Evolutionary conservation across 2,888 invertebrate genomes (phyloP).

Genomic region (Linhomoeus sp.): DNA sequence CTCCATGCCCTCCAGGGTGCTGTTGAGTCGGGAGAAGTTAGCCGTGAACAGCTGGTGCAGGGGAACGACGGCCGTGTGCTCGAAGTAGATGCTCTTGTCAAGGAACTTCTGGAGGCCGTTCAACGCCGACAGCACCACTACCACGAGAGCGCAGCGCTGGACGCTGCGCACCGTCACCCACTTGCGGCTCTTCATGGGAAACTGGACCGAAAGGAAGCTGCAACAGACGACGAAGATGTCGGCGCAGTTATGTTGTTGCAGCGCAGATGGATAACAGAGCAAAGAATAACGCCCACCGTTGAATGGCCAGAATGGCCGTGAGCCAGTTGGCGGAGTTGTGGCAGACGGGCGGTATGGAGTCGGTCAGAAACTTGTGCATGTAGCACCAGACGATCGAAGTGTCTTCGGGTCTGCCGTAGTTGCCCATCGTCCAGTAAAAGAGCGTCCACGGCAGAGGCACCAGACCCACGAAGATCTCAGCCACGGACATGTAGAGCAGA

Average conservation of each 20-base stretch:
- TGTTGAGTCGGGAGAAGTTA: not conserved
- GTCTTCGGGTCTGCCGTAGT: conserved; percentile 10
- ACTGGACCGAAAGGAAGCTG: conserved; percentile 73
- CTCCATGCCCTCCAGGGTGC: not conserved
- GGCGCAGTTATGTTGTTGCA: not conserved
- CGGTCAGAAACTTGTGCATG: conserved; percentile 23
- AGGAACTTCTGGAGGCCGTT: conserved; percentile 65
- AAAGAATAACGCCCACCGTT: no score
- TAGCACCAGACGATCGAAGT: conserved; percentile 23
- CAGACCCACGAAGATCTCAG: conserved; percentile 75
- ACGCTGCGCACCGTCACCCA: conserved; percentile 45
- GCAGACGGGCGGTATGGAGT: conserved; percentile 39
- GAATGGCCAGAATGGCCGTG: conserved; percentile 68
- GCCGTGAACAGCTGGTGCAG: not conserved
- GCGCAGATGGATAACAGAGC: not conserved
- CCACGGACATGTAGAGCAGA: conserved; percentile 80
- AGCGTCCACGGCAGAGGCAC: conserved; percentile 75
- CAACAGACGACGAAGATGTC: conserved; percentile 1
- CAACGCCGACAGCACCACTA: conserved; percentile 53
- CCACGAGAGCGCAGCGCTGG: conserved; percentile 46
- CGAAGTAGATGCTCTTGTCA: conserved; percentile 36
- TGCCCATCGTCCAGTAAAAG: conserved; percentile 20
- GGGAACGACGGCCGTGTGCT: not conserved
- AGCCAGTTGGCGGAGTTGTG: conserved; percentile 88
- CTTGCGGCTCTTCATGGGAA: conserved; percentile 66